A percentile compares a stretch with the other conserved stretches of the same genome.
Conservation (phyloP, 2,888 invertebrate genomes). For the Sceliomorpha sp. region DNA sequence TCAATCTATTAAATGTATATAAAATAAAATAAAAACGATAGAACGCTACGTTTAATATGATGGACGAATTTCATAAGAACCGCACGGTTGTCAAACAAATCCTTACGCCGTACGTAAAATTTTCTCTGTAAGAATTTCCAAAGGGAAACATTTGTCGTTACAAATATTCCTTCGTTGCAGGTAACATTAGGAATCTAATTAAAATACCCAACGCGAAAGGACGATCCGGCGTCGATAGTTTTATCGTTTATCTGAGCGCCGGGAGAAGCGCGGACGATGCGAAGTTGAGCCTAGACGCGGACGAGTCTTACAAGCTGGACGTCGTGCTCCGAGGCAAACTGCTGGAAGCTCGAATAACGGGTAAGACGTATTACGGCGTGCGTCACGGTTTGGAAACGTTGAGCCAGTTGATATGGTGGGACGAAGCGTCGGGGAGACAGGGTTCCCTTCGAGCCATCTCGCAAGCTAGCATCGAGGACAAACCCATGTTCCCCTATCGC, state of each 20-base stretch:
- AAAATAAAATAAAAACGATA: no score
- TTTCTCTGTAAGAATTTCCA: no score
- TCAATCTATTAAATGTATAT: no score
- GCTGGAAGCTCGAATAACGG: slow-evolving; percentile 84
- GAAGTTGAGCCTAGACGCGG: slow-evolving; percentile 85
- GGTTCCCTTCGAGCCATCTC: slow-evolving; percentile 85
- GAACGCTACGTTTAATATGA: no score
- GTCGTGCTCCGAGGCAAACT: slow-evolving; percentile 81
- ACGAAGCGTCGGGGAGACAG: slow-evolving; percentile 83
- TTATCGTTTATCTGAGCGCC: slow-evolving; percentile 71
- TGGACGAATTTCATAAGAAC: no score
- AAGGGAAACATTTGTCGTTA: no score
- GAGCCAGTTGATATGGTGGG: slow-evolving; percentile 90
- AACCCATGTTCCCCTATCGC: slow-evolving; percentile 89
- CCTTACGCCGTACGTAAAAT: no score
- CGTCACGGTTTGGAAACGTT: slow-evolving; percentile 89
- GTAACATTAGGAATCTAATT: slow-evolving; percentile 70
- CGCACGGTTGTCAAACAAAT: no score
- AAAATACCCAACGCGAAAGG: slow-evolving; percentile 70
- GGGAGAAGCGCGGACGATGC: slow-evolving; percentile 81
- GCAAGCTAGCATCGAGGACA: slow-evolving; percentile 87
- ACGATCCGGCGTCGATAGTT: slow-evolving; percentile 68
- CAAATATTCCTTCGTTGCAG: slow-evolving; percentile 58
- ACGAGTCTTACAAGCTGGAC: slow-evolving; percentile 88
- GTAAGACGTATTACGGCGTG: slow-evolving; percentile 88